Evolutionary conservation across 1,140 invertebrate genomes (phyloP), one percentile per base, ranked within the genome.

Genomic region (Saccostrea cuccullata): DNA sequence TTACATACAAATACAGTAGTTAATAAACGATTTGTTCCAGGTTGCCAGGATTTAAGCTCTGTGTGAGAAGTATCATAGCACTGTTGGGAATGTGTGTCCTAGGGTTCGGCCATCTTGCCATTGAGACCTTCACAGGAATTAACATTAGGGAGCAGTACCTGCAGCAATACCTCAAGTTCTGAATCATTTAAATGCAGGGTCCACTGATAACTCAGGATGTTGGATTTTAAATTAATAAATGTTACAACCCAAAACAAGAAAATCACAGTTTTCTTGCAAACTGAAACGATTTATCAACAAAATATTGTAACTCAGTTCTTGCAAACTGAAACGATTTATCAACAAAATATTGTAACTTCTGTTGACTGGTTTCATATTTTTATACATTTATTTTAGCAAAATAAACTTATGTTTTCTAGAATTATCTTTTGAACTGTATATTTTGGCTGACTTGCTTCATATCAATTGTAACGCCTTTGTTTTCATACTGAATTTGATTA

Each of bases 21-120:
- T n/a, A n/a, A n/a, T n/a, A n/a, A n/a, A n/a, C n/a, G n/a, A n/a
- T n/a, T 55, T 84, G n/a, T 90, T 89, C 56, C 88, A 91, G 90
- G 55, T 4, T 90, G 6, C 88, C 89, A 26, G 90, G 89, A 47
- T 91, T 90, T 60, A 88, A 88, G 47, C 56, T 88, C 17, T 40
- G 82, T 58, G 87, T 86, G 40, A 60, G n/a, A 6, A 83, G 86
- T 23, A 13, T 91, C 20, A 64, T 60, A 67, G 82, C 60, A 0
- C 20, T 91, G 12, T 5, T 87, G 20, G 84, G 20, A 36, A 89
- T 90, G 89, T 55, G 84, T 11, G 2, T 87, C 30, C 13, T 55
- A 23, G 90, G 89, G 40, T 36, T 89, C 36, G 55, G 67, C 4
- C 87, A 88, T 36, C 15, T 84, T n/a, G 23, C 87, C 12, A 56